These are phyloP conservation scores for Platyscapa corneri DNA, from an alignment of 1,140 invertebrate species.

Conservation along the genomic window DNA sequence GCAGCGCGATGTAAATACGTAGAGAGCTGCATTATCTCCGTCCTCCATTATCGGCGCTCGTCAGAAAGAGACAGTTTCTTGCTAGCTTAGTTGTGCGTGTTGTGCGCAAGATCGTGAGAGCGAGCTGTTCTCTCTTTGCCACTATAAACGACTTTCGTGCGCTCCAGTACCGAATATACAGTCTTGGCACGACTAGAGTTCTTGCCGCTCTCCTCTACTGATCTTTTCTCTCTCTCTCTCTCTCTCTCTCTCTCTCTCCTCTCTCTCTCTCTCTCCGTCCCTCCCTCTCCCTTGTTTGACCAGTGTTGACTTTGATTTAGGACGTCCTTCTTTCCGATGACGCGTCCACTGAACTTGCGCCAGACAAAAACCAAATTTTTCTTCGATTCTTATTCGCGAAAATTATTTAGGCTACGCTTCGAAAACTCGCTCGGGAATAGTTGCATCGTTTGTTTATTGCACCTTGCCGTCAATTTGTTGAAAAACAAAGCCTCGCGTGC, in stretches of 20 bases:
- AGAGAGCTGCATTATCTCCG: constrained; percentile 4
- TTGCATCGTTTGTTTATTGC: background rate
- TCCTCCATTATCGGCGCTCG: background rate
- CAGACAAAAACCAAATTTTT: constrained; percentile 15
- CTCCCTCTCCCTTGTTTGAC: background rate
- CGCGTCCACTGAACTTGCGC: constrained; percentile 20
- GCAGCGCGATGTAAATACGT: background rate
- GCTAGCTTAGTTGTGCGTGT: constrained; percentile 20
- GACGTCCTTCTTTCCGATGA: constrained; percentile 4
- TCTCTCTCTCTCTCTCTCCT: background rate
- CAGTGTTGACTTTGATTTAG: constrained; percentile 24
- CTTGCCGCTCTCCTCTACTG: constrained; percentile 1
- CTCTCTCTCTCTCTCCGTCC: background rate
- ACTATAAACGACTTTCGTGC: constrained; percentile 14
- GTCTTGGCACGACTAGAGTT: constrained; percentile 14
- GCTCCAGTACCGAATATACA: constrained; percentile 19
- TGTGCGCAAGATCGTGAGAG: constrained; percentile 27
- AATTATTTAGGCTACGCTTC: background rate
- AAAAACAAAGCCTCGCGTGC: no score
- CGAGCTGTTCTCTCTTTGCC: constrained; percentile 14
- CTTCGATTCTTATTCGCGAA: background rate
- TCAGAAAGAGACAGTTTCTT: constrained; percentile 11
- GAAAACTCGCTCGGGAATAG: background rate
- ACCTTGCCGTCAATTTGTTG: background rate
- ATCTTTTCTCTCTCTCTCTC: background rate